Evolutionary conservation across 2,113 vertebrate genomes (phyloP).

Genomic region (Saimiri boliviensis): DNA sequence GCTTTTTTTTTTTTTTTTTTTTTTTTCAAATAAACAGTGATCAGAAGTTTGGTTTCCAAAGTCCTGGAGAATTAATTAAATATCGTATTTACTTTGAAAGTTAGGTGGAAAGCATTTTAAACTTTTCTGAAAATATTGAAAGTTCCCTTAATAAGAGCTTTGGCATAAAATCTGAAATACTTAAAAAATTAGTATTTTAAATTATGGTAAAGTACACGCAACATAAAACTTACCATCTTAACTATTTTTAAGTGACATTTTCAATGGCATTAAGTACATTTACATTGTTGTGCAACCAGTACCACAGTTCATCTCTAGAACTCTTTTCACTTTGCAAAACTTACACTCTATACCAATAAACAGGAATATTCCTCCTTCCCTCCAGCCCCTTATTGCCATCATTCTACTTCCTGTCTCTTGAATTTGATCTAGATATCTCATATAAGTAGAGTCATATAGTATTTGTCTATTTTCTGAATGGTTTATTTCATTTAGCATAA

Average conservation of each 20-base stretch:
- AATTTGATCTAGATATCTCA: not conserved
- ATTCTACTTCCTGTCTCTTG: not conserved
- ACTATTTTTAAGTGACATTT: not conserved
- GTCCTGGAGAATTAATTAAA: not conserved
- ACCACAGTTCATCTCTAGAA: not conserved
- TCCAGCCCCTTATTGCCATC: not conserved
- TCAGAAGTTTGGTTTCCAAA: constrained; percentile 22
- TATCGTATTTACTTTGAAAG: not conserved
- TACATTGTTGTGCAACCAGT: too few species aligned
- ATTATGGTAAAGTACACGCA: not conserved
- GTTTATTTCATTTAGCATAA: not conserved
- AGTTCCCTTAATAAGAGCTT: not conserved
- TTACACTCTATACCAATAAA: not conserved
- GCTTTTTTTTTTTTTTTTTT: not conserved
- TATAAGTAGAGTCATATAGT: not conserved
- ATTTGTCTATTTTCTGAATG: not conserved
- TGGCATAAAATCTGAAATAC: not conserved
- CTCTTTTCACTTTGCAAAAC: not conserved
- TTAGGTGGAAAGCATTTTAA: not conserved
- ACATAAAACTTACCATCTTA: not conserved
- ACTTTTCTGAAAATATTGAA: not conserved
- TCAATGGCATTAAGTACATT: not conserved
- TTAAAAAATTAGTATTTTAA: not conserved
- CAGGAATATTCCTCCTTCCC: not conserved
- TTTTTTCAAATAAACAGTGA: not conserved